Conservation (phyloP, 2,888 invertebrate genomes). For the Pheosia tremula region DNA sequence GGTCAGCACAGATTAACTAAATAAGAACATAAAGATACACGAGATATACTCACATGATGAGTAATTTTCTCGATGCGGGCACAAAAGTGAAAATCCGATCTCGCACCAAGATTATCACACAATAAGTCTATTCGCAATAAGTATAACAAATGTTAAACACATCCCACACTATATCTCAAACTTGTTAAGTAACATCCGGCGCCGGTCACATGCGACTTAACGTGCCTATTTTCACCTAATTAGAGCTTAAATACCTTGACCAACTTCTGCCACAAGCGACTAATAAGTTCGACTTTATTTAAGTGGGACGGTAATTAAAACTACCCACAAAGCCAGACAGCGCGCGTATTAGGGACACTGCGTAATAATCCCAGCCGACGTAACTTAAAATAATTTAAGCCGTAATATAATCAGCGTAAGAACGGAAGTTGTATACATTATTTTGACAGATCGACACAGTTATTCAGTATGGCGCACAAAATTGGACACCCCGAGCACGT, state of each 20-base stretch:
- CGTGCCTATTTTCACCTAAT: constrained; percentile 63
- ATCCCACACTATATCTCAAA: constrained; percentile 65
- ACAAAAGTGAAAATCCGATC: constrained; percentile 76
- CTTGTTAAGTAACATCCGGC: constrained; percentile 57
- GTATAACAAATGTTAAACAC: constrained; percentile 57
- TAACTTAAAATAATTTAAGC: constrained; percentile 31
- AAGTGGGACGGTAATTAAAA: constrained; percentile 39
- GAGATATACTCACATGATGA: constrained; percentile 40
- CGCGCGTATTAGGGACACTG: constrained; percentile 21
- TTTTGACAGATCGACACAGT: constrained; percentile 49
- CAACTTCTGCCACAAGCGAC: constrained; percentile 50
- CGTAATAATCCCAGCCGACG: constrained; percentile 15
- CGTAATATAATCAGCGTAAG: constrained; percentile 29
- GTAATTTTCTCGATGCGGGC: constrained; percentile 45
- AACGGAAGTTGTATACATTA: constrained; percentile 43
- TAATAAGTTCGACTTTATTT: constrained; percentile 38
- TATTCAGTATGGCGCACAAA: constrained; percentile 45
- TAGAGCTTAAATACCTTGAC: constrained; percentile 60
- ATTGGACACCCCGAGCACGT: constrained; percentile 58
- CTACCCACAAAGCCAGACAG: constrained; percentile 44
- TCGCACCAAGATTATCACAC: constrained; percentile 69
- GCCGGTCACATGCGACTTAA: constrained; percentile 49
- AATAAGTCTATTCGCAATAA: constrained; percentile 53
- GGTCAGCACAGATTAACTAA: constrained; percentile 20
- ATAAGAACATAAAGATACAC: constrained; percentile 24